Percentiles rank a stretch among this genome's conserved stretches.
Conservation (phyloP, 2,113 vertebrate genomes). For the Chaetops frenatus region DNA sequence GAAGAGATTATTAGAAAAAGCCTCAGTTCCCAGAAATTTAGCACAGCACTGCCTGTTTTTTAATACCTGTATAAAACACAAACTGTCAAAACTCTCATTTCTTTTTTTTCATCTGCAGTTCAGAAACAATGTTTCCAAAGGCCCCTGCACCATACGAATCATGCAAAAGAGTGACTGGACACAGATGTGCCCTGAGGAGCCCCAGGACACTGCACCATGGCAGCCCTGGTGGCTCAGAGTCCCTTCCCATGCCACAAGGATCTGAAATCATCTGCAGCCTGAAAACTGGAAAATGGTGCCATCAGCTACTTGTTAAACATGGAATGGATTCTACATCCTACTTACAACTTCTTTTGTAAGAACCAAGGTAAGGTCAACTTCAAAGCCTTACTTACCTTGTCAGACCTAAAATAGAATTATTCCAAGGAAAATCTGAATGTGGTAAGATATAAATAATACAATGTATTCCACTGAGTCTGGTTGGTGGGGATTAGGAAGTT, state of each 20-base stretch:
- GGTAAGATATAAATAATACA: background rate
- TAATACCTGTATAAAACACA: background rate
- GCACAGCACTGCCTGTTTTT: background rate
- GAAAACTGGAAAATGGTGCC: background rate
- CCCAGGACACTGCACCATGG: background rate
- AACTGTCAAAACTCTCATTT: background rate
- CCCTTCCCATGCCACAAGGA: background rate
- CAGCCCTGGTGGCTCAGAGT: background rate
- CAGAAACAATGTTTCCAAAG: background rate
- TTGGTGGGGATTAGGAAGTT: background rate
- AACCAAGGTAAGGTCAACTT: background rate
- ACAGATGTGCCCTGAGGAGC: rapidly evolving
- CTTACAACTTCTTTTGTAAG: background rate
- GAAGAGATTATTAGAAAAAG: background rate
- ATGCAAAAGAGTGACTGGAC: background rate
- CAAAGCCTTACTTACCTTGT: background rate
- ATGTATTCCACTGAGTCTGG: background rate
- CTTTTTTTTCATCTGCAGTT: background rate
- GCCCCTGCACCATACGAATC: background rate
- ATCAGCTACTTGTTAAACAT: background rate
- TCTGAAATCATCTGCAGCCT: background rate
- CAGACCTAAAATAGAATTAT: background rate
- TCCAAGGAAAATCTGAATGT: background rate
- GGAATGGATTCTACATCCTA: background rate
- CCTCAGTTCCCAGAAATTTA: background rate